These are phyloP conservation scores for Phaethornis superciliosus DNA, from an alignment of 2,113 vertebrate species.

Conservation along the genomic window DNA sequence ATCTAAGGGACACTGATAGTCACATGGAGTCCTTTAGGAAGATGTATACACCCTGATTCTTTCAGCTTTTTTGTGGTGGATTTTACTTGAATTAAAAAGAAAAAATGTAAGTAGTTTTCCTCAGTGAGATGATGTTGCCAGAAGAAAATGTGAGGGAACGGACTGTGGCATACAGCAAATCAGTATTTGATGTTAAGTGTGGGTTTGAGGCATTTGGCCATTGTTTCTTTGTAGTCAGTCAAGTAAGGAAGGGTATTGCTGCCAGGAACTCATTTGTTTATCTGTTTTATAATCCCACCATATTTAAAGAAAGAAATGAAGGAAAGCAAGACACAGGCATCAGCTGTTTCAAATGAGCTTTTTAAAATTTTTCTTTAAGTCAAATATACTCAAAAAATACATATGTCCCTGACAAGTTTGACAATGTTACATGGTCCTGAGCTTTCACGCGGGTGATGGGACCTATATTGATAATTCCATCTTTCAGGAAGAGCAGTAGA, in stretches of 20 bases:
- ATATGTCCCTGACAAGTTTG: not conserved
- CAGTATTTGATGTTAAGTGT: not conserved
- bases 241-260: not conserved
- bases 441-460: fast-evolving
- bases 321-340: not conserved
- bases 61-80: not conserved
- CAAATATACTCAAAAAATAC: not conserved
- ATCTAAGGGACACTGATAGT: not conserved
- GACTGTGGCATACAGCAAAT: not conserved
- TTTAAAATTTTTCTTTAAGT: not conserved
- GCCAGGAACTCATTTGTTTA: not conserved
- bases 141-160: not conserved
- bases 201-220: not conserved
- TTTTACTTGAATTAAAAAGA: not conserved
- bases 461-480: not conserved
- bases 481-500: not conserved
- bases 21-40: not conserved
- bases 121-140: not conserved
- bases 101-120: not conserved
- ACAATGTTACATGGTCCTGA: not conserved
- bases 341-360: not conserved
- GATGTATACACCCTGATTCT: not conserved
- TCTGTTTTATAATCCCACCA: not conserved
- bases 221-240: not conserved
- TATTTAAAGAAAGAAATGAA: not conserved